These are phyloP conservation scores for Caenorhabditis plicata DNA, from an alignment of 2,888 invertebrate genomes.

Conservation along the genomic window DNA sequence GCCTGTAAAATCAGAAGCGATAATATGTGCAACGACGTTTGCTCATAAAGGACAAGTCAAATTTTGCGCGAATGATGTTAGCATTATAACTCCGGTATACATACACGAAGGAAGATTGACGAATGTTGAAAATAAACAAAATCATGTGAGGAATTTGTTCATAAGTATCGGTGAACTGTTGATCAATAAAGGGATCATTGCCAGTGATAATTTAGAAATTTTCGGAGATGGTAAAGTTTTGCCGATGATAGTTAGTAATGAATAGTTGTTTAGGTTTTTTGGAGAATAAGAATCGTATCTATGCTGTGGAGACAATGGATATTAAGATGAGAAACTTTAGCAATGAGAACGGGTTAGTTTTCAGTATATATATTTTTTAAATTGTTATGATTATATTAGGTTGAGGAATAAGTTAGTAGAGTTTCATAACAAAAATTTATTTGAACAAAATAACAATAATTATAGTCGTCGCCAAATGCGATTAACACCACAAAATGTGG, in stretches of 20 bases:
- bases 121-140: constrained; percentile 36
- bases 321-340: constrained; percentile 41
- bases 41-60: constrained; percentile 39
- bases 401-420: no score
- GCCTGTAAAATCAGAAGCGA: constrained; percentile 24
- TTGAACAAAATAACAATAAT: no score
- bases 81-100: constrained; percentile 18
- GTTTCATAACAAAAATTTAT: background rate
- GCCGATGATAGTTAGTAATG: no score
- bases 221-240: constrained; percentile 39
- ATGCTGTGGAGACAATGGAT: constrained; percentile 43
- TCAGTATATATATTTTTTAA: no score
- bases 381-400: background rate
- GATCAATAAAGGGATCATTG: constrained; percentile 43
- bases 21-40: constrained; percentile 43
- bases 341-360: constrained; percentile 45
- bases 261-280: no score
- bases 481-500: no score
- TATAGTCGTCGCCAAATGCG: no score
- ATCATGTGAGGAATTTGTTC: constrained; percentile 26
- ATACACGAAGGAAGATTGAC: constrained; percentile 39
- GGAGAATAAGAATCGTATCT: constrained; percentile 42
- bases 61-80: constrained; percentile 12
- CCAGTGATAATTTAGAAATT: constrained; percentile 34
- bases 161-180: constrained; percentile 39